A percentile compares a stretch with the other conserved stretches of the same genome.
phyloP scores from a whole-genome alignment of 2,888 invertebrate genomes.

The Petrophora chlorosata region DNA sequence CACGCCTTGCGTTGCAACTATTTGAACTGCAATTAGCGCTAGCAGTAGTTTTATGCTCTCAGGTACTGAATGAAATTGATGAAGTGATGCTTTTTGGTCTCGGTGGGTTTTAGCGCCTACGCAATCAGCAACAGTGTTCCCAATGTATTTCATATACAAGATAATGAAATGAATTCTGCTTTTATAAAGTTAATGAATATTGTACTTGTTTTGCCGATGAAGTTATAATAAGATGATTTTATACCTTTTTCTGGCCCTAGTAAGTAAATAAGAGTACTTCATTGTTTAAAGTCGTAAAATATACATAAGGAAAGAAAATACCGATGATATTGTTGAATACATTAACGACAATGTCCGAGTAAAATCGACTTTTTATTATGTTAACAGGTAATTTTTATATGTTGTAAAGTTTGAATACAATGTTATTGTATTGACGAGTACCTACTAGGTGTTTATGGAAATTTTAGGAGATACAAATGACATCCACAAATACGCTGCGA shows the following conservation, averaged over 20 bases:
- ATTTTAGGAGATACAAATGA: too few species aligned
- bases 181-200: slow-evolving; percentile 33
- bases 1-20: too few species aligned
- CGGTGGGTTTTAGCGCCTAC: neutral
- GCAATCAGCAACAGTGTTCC: slow-evolving; percentile 13
- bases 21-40: too few species aligned
- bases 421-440: too few species aligned
- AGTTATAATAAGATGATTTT: slow-evolving; percentile 22
- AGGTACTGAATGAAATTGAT: neutral
- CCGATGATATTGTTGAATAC: slow-evolving; percentile 4
- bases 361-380: slow-evolving; percentile 10
- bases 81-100: neutral
- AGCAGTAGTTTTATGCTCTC: too few species aligned
- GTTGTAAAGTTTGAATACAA: neutral
- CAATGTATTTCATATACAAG: slow-evolving; percentile 7
- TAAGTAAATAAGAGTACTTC: slow-evolving; percentile 3
- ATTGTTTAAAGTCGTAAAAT: slow-evolving; percentile 6
- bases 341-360: slow-evolving; percentile 15
- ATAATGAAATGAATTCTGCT: slow-evolving; percentile 10
- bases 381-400: slow-evolving; percentile 8
- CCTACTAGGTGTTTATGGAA: too few species aligned
- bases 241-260: slow-evolving; percentile 17
- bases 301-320: slow-evolving; percentile 9
- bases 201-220: slow-evolving; percentile 26
- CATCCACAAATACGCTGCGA: too few species aligned